These are phyloP conservation scores for Lycopodina hypogea DNA, from an alignment of 37 sponge, comb jelly and placozoan species.

Conservation along the genomic window DNA sequence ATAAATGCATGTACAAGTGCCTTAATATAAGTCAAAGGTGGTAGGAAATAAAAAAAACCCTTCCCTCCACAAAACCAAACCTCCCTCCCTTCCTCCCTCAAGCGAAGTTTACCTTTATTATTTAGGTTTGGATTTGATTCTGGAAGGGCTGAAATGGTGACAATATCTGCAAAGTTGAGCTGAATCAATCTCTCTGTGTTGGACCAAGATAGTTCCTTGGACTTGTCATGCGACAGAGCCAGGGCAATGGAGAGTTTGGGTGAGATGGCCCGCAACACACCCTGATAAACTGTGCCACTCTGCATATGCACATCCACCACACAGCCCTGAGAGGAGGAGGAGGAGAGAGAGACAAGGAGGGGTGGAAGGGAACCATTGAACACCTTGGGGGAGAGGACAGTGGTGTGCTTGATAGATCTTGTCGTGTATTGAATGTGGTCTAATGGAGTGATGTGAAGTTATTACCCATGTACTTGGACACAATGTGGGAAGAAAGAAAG, in stretches of 20 bases:
- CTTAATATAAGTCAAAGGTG: too few relatives aligned
- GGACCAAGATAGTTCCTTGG: slow-evolving; percentile 14
- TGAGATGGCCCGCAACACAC: slow-evolving; percentile 39
- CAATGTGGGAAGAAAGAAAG: too few relatives aligned
- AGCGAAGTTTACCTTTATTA: not conserved
- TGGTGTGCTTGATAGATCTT: too few relatives aligned
- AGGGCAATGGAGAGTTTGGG: slow-evolving; percentile 43
- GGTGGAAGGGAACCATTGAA: too few relatives aligned
- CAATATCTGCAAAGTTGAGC: slow-evolving; percentile 27
- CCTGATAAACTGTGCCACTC: slow-evolving; percentile 42
- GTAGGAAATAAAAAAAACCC: too few relatives aligned
- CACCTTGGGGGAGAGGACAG: too few relatives aligned
- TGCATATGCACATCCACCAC: slow-evolving; percentile 40
- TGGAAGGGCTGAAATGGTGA: slow-evolving; percentile 15
- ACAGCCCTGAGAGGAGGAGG: slow-evolving; percentile 33
- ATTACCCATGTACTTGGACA: too few relatives aligned
- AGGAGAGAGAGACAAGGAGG: not conserved
- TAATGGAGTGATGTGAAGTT: too few relatives aligned
- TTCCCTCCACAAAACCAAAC: too few relatives aligned
- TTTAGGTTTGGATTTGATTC: not conserved
- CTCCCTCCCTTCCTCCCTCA: too few relatives aligned
- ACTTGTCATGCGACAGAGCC: slow-evolving; percentile 42
- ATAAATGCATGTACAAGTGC: too few relatives aligned
- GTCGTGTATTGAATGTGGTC: too few relatives aligned
- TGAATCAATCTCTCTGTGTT: slow-evolving; percentile 17